These are phyloP conservation scores for Bembecia ichneumoniformis DNA, from an alignment of 2,888 invertebrate species.

Conservation along the genomic window DNA sequence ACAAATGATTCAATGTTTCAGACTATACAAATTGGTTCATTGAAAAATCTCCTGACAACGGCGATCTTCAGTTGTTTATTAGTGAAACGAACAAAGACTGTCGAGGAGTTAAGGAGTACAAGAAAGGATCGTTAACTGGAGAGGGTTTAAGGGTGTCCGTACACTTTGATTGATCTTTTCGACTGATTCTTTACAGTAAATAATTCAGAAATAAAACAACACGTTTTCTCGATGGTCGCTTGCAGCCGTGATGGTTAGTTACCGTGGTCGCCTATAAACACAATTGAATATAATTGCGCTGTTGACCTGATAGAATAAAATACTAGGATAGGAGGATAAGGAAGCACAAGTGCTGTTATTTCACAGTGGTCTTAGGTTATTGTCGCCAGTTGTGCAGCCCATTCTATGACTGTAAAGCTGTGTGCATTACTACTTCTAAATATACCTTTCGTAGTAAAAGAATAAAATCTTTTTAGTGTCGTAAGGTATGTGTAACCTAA, in stretches of 20 bases:
- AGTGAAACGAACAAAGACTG: constrained; percentile 38
- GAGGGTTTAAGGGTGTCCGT: constrained; percentile 18
- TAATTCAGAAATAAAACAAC: not conserved
- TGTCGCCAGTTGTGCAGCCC: no score
- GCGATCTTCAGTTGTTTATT: constrained; percentile 51
- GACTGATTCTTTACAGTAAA: not conserved
- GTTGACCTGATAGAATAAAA: not conserved
- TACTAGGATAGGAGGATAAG: not conserved
- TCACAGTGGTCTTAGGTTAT: no score
- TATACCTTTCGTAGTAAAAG: no score
- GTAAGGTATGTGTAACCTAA: no score
- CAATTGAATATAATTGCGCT: no score
- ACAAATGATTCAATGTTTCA: constrained; percentile 14
- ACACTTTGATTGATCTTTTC: constrained; percentile 6
- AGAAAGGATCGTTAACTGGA: constrained; percentile 26
- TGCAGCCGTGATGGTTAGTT: no score
- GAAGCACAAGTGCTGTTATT: no score
- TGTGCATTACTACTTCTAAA: no score
- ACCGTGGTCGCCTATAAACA: no score
- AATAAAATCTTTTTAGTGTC: no score
- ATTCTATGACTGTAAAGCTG: no score
- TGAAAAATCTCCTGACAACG: constrained; percentile 42
- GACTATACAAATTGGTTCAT: constrained; percentile 30
- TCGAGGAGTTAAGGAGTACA: not conserved
- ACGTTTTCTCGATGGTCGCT: no score